phyloP scores from a whole-genome alignment of 2,113 vertebrate species.

The Acanthochromis polyacanthus region DNA sequence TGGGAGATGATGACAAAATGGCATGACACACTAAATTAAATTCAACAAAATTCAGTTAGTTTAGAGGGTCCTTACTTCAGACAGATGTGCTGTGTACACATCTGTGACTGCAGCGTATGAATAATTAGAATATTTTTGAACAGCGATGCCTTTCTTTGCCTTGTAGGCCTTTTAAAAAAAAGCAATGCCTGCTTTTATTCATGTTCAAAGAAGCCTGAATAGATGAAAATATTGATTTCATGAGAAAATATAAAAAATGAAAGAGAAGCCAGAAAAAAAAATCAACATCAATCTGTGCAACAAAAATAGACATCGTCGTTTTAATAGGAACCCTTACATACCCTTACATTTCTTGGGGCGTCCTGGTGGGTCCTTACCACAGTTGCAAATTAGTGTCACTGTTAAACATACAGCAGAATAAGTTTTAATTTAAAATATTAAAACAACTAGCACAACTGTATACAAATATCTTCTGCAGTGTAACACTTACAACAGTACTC shows the following conservation, averaged over 20 bases:
- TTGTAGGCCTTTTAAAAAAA: neutral
- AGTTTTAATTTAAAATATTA: too few relatives aligned
- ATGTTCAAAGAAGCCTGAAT: neutral
- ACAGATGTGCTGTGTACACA: neutral
- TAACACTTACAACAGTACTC: too few relatives aligned
- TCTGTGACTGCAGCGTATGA: neutral
- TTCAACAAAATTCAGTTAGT: neutral
- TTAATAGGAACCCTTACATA: too few relatives aligned
- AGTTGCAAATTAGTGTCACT: too few relatives aligned
- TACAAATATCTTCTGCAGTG: too few relatives aligned
- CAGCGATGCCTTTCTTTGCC: neutral
- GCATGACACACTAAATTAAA: neutral
- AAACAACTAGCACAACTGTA: too few relatives aligned
- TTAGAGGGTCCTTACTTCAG: neutral
- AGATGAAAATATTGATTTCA: neutral
- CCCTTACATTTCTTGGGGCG: too few relatives aligned
- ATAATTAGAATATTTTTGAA: neutral
- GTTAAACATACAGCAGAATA: too few relatives aligned
- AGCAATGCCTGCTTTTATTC: neutral
- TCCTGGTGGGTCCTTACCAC: too few relatives aligned
- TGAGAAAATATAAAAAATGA: neutral
- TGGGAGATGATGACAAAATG: neutral
- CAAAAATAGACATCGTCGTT: neutral
- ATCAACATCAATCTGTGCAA: neutral
- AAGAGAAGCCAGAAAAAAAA: neutral